Base-by-base conservation (phyloP, 2,113 vertebrate species). In the Dascyllus trimaculatus region DNA sequence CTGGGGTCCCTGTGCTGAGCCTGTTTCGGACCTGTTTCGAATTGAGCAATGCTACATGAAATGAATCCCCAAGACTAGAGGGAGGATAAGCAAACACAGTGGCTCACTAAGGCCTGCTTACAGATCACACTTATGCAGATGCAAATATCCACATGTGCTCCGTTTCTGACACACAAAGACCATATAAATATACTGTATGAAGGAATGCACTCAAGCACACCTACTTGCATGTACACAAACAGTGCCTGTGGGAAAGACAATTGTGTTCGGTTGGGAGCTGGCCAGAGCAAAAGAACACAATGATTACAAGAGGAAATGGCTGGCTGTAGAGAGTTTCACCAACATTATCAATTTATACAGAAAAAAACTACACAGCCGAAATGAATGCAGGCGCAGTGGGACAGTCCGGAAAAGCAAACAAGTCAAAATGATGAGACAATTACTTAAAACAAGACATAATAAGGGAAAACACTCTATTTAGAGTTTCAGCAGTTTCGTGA, bases 1-100 rank as follows among this genome's bases (percentile, higher is more conserved):
- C 88, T 88, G 75, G 85, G 85, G 88, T 89, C 82, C 65, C 88
- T 71, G 17, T 32, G 82, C 82, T 71, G 80, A 72, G 60, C 57
- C 51, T 24, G 35, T 49, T 70, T 64, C 78, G 78, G 85, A 87
- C 64, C 90, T 89, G 89, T 86, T 91, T 91, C 48, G 58, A 85
- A 93, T 92, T 90, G 85, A 90, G 87, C 82, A 84, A 89, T 80
- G 54, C 71, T 78, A 88, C 71, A 80, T 85, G 78, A 91, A 92
- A 91, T 83, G 46, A 84, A 91, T 78, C 70, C 72, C 67, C 14
- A 22, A 67, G 66, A 75, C 62, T 57, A 68, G 59, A 73, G 69
- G 60, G 76, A 84, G 49, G 52, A 78, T 71, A 87, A 73, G 80
- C 66, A 90, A 88, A 85, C 82, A 84, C 46, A 26, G 52, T 10